phyloP scores from a whole-genome alignment of 2,113 vertebrate species.

The Prietella phreatophila region DNA sequence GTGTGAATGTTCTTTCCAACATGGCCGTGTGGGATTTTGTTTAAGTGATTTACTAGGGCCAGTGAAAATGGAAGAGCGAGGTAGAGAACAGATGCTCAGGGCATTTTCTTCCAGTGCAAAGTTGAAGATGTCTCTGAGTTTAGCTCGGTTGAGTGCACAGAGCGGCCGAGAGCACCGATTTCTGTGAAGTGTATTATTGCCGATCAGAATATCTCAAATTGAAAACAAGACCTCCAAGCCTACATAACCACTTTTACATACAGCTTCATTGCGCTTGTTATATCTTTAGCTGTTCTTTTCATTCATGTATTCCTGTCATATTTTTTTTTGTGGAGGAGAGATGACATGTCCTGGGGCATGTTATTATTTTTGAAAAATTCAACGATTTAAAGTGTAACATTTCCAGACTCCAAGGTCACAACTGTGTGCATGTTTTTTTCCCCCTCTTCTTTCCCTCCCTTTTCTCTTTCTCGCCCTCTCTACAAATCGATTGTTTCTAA shows the following conservation, averaged over 20 bases:
- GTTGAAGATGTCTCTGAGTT: slow-evolving; percentile 68
- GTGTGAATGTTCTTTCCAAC: slow-evolving; percentile 19
- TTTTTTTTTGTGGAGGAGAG: slow-evolving; percentile 63
- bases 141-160: slow-evolving; percentile 11
- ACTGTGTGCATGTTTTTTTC: slow-evolving; percentile 42
- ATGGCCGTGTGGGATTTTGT: slow-evolving; percentile 29
- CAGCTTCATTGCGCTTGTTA: slow-evolving; percentile 68
- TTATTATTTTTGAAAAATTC: slow-evolving; percentile 60
- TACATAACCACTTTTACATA: slow-evolving; percentile 73
- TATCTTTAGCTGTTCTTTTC: slow-evolving; percentile 73
- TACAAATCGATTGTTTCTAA: slow-evolving; percentile 71
- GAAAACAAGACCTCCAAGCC: slow-evolving; percentile 76
- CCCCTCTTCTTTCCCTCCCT: slow-evolving; percentile 35
- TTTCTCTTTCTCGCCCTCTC: slow-evolving; percentile 52
- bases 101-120: slow-evolving; percentile 30
- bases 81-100: slow-evolving; percentile 19
- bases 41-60: slow-evolving; percentile 30
- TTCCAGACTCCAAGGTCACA: slow-evolving; percentile 75
- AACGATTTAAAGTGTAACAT: slow-evolving; percentile 75
- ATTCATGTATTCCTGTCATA: slow-evolving; percentile 76
- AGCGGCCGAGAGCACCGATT: slow-evolving; percentile 30
- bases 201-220: slow-evolving; percentile 77
- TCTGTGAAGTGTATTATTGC: slow-evolving; percentile 48
- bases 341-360: slow-evolving; percentile 73
- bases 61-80: slow-evolving; percentile 12